A percentile compares a stretch with the other conserved stretches of the same genome.
Conservation (phyloP, 2,888 invertebrate species). For the Hydraecia micacea region DNA sequence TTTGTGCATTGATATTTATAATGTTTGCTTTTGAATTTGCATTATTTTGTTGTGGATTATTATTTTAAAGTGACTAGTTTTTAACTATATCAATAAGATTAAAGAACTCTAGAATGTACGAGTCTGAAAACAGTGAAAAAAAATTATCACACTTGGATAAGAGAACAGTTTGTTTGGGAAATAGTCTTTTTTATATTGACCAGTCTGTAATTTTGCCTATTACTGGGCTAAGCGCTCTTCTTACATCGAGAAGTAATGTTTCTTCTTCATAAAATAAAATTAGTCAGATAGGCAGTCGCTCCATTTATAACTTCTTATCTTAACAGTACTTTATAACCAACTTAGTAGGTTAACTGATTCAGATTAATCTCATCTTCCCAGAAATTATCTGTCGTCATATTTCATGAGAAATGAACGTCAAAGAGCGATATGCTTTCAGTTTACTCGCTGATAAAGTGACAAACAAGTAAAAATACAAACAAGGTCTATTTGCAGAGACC, state of each 20-base stretch:
- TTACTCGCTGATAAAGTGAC: conserved; percentile 44
- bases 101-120: too few relatives aligned
- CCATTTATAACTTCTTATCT: background rate
- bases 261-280: background rate
- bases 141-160: background rate
- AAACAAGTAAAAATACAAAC: conserved; percentile 48
- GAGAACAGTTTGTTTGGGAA: background rate
- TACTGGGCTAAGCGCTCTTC: too few relatives aligned
- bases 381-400: conserved; percentile 50
- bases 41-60: conserved; percentile 18
- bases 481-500: conserved; percentile 37
- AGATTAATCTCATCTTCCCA: conserved; percentile 43
- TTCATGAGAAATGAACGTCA: conserved; percentile 53
- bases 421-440: conserved; percentile 34
- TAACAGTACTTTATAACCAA: background rate
- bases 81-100: background rate
- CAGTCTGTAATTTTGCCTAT: too few relatives aligned
- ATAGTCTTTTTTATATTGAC: background rate
- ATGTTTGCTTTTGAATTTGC: conserved; percentile 48
- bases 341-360: conserved; percentile 8
- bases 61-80: background rate
- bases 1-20: conserved; percentile 49
- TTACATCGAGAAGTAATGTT: background rate
- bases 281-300: background rate
- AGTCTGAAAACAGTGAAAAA: too few relatives aligned